Conservation (phyloP, 2,888 invertebrate genomes). For the Peribatodes rhomboidaria region DNA sequence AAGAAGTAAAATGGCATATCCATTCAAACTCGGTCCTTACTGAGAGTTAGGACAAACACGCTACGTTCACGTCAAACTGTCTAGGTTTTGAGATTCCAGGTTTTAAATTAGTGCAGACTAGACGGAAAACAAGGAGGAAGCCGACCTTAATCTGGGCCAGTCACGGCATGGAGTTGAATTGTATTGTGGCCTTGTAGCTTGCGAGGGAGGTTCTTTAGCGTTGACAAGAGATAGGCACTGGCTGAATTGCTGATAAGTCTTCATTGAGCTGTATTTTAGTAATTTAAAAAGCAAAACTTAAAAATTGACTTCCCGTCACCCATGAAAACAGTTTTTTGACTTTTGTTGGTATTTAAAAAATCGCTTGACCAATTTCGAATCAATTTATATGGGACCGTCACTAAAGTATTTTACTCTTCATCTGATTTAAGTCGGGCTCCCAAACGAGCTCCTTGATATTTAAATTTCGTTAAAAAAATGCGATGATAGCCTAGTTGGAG, state of each 20-base stretch:
- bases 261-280: not conserved
- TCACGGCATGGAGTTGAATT: slow-evolving; percentile 60
- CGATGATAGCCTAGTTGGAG: no score
- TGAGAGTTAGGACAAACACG: slow-evolving; percentile 63
- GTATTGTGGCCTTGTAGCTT: slow-evolving; percentile 39
- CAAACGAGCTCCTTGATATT: no score
- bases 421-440: no score
- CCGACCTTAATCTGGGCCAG: slow-evolving; percentile 65
- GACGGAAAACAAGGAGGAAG: slow-evolving; percentile 65
- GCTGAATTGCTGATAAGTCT: slow-evolving; percentile 7
- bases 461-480: no score
- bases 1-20: no score
- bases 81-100: slow-evolving; percentile 71
- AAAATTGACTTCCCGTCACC: no score
- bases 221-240: not conserved
- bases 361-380: no score
- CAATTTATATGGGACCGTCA: no score
- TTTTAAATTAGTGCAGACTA: slow-evolving; percentile 78
- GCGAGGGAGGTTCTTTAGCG: slow-evolving; percentile 3
- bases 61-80: slow-evolving; percentile 76
- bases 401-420: no score
- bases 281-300: no score
- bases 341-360: no score
- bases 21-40: slow-evolving; percentile 23
- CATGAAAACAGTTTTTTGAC: no score